Percentiles rank a stretch among this genome's conserved stretches.
These are phyloP conservation scores for Melanostigma gelatinosum DNA, from an alignment of 2,113 vertebrate species.

Conservation along the genomic window DNA sequence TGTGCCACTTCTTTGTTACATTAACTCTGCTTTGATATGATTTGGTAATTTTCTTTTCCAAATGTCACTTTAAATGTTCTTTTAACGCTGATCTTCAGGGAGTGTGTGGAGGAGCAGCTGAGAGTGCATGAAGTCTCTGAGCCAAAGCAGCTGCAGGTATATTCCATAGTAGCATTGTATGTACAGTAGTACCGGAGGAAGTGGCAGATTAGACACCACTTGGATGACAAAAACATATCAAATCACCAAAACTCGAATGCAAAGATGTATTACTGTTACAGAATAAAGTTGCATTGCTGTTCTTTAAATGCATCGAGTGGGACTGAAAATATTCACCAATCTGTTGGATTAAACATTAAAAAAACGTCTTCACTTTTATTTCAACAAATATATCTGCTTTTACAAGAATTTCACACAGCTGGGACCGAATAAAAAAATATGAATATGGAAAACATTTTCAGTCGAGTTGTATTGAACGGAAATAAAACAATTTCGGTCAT, in stretches of 20 bases:
- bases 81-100: conserved; percentile 51
- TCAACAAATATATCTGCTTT: not conserved
- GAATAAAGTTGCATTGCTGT: not conserved
- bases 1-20: not conserved
- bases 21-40: not conserved
- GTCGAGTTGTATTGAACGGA: not conserved
- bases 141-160: conserved; percentile 64
- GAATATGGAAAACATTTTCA: no score
- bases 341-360: not conserved
- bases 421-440: not conserved
- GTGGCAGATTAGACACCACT: not conserved
- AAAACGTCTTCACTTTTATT: not conserved
- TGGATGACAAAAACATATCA: not conserved
- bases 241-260: not conserved
- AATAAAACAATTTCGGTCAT: not conserved
- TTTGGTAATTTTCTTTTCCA: not conserved
- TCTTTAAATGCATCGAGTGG: not conserved
- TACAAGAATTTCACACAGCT: no score
- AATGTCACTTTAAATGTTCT: not conserved
- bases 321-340: not conserved
- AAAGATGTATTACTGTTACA: not conserved
- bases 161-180: not conserved
- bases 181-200: not conserved
- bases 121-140: conserved; percentile 3
- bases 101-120: not conserved